A percentile compares a stretch with the other conserved stretches of the same genome.
Conservation (phyloP, 1,140 invertebrate species). For the Zeugodacus cucurbitae region DNA sequence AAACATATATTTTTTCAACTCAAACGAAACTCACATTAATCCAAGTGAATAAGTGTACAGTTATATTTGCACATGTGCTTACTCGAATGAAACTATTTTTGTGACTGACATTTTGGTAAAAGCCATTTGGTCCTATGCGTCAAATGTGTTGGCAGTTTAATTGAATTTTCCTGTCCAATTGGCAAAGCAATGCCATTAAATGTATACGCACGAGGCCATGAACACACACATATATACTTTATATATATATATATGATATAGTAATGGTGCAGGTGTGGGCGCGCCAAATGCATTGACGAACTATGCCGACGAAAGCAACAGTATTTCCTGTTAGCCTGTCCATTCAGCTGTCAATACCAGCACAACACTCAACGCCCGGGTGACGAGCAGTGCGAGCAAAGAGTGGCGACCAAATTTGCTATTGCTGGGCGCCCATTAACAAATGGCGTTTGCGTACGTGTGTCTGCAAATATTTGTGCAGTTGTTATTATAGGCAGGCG, state of each 20-base stretch:
- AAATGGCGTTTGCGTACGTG: background rate
- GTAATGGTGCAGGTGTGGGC: background rate
- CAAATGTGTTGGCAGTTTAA: constrained; percentile 35
- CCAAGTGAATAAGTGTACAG: background rate
- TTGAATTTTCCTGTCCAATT: constrained; percentile 37
- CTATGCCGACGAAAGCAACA: background rate
- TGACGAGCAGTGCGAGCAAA: background rate
- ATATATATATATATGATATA: background rate
- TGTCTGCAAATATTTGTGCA: background rate
- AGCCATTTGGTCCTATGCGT: constrained; percentile 25
- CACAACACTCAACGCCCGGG: background rate
- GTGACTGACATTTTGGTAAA: background rate
- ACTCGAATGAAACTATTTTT: background rate
- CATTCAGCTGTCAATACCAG: constrained; percentile 36
- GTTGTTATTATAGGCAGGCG: background rate
- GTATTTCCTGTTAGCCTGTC: constrained; percentile 31
- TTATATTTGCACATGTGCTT: background rate
- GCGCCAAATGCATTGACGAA: background rate
- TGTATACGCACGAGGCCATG: background rate
- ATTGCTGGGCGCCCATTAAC: constrained; percentile 3
- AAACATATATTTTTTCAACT: background rate
- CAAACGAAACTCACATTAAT: background rate
- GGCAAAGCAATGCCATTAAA: constrained; percentile 31
- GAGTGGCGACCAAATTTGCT: background rate
- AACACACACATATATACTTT: background rate